Evolutionary conservation across 2,888 invertebrate species (phyloP).

Genomic region (Cataglyphis livida): DNA sequence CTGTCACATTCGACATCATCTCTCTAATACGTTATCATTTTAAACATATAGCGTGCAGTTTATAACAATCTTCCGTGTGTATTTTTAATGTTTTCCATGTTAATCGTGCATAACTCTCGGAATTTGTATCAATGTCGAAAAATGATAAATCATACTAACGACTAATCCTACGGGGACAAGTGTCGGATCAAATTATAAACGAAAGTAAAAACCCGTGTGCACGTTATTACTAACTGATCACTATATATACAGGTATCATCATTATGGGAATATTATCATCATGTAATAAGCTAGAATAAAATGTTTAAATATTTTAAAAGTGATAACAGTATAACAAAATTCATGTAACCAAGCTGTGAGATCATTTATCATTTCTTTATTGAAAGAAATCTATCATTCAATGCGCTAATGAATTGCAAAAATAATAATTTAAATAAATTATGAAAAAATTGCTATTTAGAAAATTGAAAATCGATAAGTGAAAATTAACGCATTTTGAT

Average conservation of each 20-base stretch:
- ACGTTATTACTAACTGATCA: conserved; percentile 74
- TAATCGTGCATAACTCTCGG: conserved; percentile 22
- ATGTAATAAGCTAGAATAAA: conserved; percentile 38
- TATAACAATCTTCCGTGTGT: background rate
- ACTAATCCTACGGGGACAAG: conserved; percentile 38
- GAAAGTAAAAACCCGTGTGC: conserved; percentile 60
- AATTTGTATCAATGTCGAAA: conserved; percentile 4
- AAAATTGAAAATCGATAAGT: background rate
- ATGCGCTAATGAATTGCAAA: background rate
- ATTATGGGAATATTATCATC: conserved; percentile 53
- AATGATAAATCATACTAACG: conserved; percentile 34
- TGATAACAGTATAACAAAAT: conserved; percentile 57
- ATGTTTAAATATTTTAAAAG: conserved; percentile 37
- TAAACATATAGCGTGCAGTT: conserved; percentile 24
- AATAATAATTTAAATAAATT: background rate
- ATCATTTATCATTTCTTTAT: background rate
- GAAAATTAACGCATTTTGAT: background rate
- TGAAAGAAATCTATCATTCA: background rate
- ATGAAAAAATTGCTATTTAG: background rate
- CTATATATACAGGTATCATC: conserved; percentile 13
- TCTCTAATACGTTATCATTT: conserved; percentile 61
- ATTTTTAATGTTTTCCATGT: background rate
- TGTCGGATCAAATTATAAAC: conserved; percentile 37
- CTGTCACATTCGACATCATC: conserved; percentile 63
- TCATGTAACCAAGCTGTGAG: conserved; percentile 53